These are phyloP conservation scores for Cyprinodon tularosa DNA, from an alignment of 2,113 vertebrate genomes.

Conservation along the genomic window DNA sequence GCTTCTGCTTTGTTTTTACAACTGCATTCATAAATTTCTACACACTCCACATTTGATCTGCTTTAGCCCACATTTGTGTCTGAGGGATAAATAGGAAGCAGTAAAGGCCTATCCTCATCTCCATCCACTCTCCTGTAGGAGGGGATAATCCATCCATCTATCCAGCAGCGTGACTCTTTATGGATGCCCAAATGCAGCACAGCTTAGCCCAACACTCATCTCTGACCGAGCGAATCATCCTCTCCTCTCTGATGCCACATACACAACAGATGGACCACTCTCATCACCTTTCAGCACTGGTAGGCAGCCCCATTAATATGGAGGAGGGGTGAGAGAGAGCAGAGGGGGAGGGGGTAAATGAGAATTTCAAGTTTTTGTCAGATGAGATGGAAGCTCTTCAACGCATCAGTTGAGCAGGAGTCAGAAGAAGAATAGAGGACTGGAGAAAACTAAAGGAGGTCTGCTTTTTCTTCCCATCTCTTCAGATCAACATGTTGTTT, in stretches of 20 bases:
- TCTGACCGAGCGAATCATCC: slow-evolving; percentile 52
- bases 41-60: neutral
- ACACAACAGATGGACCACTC: slow-evolving; percentile 61
- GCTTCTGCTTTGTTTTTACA: neutral
- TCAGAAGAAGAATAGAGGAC: slow-evolving; percentile 13
- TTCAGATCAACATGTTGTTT: slow-evolving; percentile 21
- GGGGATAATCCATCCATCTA: slow-evolving; percentile 62
- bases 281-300: slow-evolving; percentile 61
- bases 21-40: neutral
- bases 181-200: slow-evolving; percentile 62
- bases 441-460: neutral
- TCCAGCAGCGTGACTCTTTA: slow-evolving; percentile 44
- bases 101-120: slow-evolving; percentile 34
- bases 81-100: neutral
- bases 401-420: slow-evolving; percentile 46
- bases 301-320: slow-evolving; percentile 34
- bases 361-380: slow-evolving; percentile 43
- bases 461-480: slow-evolving; percentile 11
- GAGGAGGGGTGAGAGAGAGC: slow-evolving; percentile 42
- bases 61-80: slow-evolving; percentile 1
- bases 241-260: slow-evolving; percentile 20
- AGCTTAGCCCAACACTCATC: slow-evolving; percentile 61
- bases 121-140: slow-evolving; percentile 17
- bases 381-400: slow-evolving; percentile 45
- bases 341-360: slow-evolving; percentile 19